phyloP scores from a whole-genome alignment of 2,888 invertebrate genomes.

The Steromphala cineraria region DNA sequence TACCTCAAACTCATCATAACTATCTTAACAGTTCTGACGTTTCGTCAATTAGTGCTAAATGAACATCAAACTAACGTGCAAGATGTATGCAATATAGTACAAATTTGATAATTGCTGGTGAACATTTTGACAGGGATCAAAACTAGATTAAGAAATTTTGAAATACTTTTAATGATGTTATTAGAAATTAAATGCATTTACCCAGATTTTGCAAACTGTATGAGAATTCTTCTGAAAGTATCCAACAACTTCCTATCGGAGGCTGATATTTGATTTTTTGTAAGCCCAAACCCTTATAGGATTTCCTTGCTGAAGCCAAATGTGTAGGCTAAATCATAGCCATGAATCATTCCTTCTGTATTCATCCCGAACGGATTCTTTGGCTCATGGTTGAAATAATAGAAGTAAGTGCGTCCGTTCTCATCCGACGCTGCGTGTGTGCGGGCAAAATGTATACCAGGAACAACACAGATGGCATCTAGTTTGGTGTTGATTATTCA shows the following conservation, averaged over 20 bases:
- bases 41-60: too few species aligned
- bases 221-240: slow-evolving; percentile 94
- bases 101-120: too few species aligned
- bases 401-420: neutral
- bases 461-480: neutral
- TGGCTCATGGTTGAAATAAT: neutral
- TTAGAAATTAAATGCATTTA: slow-evolving; percentile 78
- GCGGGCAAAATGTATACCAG: neutral
- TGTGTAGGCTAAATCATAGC: neutral
- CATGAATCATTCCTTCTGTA: neutral
- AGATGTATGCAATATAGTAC: too few species aligned
- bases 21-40: too few species aligned
- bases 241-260: slow-evolving; percentile 90
- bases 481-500: neutral
- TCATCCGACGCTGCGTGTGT: neutral
- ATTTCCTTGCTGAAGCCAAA: neutral
- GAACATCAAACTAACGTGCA: too few species aligned
- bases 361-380: neutral
- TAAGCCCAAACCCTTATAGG: too few species aligned
- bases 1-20: too few species aligned
- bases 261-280: slow-evolving; percentile 73
- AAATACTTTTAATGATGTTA: too few species aligned
- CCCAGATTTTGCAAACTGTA: slow-evolving; percentile 96
- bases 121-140: too few species aligned
- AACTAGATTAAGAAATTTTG: too few species aligned